phyloP scores from a whole-genome alignment of 2,888 invertebrate genomes.

The Agrypnus murinus region DNA sequence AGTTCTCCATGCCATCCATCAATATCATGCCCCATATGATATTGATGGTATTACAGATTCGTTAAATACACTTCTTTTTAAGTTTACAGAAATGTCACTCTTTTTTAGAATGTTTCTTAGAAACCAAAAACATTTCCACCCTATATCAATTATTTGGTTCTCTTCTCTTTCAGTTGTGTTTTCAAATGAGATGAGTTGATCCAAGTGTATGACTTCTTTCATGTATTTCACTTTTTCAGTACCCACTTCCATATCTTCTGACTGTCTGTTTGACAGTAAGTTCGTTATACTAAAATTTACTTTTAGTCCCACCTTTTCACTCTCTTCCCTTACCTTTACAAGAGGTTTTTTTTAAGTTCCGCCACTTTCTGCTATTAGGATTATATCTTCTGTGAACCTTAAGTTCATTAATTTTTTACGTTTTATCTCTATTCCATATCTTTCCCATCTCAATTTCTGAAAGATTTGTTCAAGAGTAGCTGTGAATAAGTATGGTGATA shows the following conservation, averaged over 20 bases:
- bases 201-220: constrained; percentile 6
- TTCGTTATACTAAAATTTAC: constrained; percentile 1
- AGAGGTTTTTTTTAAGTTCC: neutral
- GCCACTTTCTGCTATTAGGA: too few relatives aligned
- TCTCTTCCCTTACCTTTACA: neutral
- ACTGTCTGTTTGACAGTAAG: constrained; percentile 5
- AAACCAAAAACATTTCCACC: constrained; percentile 3
- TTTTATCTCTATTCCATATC: constrained; percentile 6
- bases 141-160: neutral
- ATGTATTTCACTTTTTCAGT: constrained; percentile 6
- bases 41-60: too few relatives aligned
- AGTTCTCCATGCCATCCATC: too few relatives aligned
- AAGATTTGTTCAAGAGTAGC: too few relatives aligned
- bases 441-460: too few relatives aligned
- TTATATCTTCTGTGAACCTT: constrained; percentile 18
- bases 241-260: constrained; percentile 2
- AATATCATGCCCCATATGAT: too few relatives aligned
- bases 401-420: neutral
- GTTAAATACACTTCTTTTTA: too few relatives aligned
- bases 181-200: too few relatives aligned
- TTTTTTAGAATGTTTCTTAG: constrained; percentile 16
- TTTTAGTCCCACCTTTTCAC: neutral
- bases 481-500: too few relatives aligned
- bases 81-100: constrained; percentile 10
- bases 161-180: neutral